Evolutionary conservation across 2,888 invertebrate genomes (phyloP), one percentile per base, ranked within the genome.

Genomic region (Rutpela maculata): DNA sequence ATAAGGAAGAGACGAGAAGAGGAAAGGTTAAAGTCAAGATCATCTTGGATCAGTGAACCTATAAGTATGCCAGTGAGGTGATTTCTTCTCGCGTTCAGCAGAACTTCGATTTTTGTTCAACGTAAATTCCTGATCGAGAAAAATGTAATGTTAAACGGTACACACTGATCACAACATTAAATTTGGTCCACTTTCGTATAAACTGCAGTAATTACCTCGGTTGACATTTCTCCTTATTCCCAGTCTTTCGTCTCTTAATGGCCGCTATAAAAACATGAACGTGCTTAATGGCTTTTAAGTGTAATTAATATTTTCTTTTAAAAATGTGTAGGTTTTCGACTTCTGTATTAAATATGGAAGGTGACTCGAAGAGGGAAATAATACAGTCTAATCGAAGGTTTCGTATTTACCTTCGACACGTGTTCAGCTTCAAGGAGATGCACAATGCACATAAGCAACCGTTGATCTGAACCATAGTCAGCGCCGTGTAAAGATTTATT

Each of bases 131-230:
- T 1, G 50, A 17, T 26, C 55, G 55, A 18, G 72, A 63, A 72
- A 63, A 72, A 55, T 62, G 50, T 55, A 63, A 62, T 17, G 55
- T 38, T 59, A 22, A 50, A 63, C 62, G 72, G 60, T 60, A 70
- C 60, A 70, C 43, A 31, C 50, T 60, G 70, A 60, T 43, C n/a
- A 17, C 55, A 38, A 50, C 70, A 70, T 70, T 60, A 70, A 70
- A 70, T 70, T 70, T 62, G 70, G 70, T 70, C 60, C 70, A 70
- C 70, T 70, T 70, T 70, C 60, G 35, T 60, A 50, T 70, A 70
- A 70, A 62, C 17, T 60, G 50, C 70, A 15, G 70, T 22, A 70
- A 70, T 62, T 62, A 70, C 31, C 60, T 22, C 60, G 19, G 26
- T 18, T 70, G 60, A 70, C 70, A 62, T 70, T 70, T 60, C 43